Conservation (phyloP, 2,888 invertebrate genomes). For the Pinctada fucata region DNA sequence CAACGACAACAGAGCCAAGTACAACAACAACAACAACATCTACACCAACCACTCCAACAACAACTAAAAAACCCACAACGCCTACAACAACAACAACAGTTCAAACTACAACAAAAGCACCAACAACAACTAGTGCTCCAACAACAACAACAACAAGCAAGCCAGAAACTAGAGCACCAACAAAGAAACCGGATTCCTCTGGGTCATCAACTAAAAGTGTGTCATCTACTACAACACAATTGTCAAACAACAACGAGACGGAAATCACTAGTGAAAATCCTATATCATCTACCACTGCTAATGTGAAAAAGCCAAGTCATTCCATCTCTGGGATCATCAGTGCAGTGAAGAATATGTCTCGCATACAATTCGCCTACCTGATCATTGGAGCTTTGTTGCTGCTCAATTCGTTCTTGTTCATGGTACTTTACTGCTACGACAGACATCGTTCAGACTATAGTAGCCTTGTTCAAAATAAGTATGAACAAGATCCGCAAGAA, state of each 20-base stretch:
- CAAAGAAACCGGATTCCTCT: constrained; percentile 21
- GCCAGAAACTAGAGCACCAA: constrained; percentile 23
- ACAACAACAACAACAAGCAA: constrained; percentile 35
- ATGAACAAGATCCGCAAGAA: constrained; percentile 29
- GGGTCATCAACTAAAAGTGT: constrained; percentile 1
- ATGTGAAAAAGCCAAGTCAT: constrained; percentile 17
- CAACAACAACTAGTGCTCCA: constrained; percentile 26
- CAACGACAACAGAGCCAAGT: constrained; percentile 30
- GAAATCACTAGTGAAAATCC: too few species aligned
- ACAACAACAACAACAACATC: constrained; percentile 38
- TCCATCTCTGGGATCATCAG: background rate
- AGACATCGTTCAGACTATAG: constrained; percentile 35
- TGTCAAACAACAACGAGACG: constrained; percentile 2
- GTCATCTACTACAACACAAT: background rate
- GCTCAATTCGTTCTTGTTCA: constrained; percentile 72
- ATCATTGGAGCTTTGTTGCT: constrained; percentile 74
- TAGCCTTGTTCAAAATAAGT: constrained; percentile 27
- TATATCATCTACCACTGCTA: constrained; percentile 37
- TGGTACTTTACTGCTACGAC: constrained; percentile 72
- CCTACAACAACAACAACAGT: constrained; percentile 32
- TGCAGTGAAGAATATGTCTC: constrained; percentile 64
- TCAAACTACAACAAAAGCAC: constrained; percentile 25
- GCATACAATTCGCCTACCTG: constrained; percentile 76
- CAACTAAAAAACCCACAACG: constrained; percentile 32
- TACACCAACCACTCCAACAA: constrained; percentile 31